Evolutionary conservation across 2,113 vertebrate species (phyloP), one percentile per base, ranked within the genome.

Genomic region (Gallinago paraguaiae): DNA sequence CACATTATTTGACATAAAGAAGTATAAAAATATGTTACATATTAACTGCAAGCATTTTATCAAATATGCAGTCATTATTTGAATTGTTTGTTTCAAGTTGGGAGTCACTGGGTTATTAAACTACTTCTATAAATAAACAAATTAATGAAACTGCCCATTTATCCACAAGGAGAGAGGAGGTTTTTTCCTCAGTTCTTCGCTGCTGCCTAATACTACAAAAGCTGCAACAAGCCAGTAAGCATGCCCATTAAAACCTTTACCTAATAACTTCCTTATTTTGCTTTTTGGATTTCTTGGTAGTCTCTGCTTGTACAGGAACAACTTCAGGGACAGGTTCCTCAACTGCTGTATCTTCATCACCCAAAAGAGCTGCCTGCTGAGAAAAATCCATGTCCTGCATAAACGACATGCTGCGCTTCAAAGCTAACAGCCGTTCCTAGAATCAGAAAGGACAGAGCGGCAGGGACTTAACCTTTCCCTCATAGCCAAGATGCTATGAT

Each of bases 321-420:
- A 98, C 98, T 95, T 99, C 99, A 39, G 99, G 98, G 60, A 98
- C 97, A 87, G 99, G 98, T 53, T 99, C 96, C 97, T 99, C 99
- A 60, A 98, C 97, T 76, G 98, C 94, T 51, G 98, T 97, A 77
- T 99, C 99, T 96, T 99, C 99, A 64, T 98, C 98, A 31, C 99
- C 99, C 98, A 99, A 95, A 97, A 99, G 99, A 96, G 99, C 99
- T 94, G 99, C 99, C 98, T 99, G 99, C 98, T 99, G 99, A 98
- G 98, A 99, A 95, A 99, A 99, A 98, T 99, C 99, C 99, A 99
- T 99, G 98, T 99, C 99, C 98, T 99, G 99, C 99, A 99, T 99
- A 98, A 99, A 99, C 98, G 99, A 99, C 99, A 99, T 98, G 99
- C 99, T 99, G 98, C 99, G 99, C 98, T 99, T 99, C 98, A 99